Evolutionary conservation across 2,113 vertebrate species (phyloP), one percentile per base, ranked within the genome.

Genomic region (Rhadina sibilatrix): DNA sequence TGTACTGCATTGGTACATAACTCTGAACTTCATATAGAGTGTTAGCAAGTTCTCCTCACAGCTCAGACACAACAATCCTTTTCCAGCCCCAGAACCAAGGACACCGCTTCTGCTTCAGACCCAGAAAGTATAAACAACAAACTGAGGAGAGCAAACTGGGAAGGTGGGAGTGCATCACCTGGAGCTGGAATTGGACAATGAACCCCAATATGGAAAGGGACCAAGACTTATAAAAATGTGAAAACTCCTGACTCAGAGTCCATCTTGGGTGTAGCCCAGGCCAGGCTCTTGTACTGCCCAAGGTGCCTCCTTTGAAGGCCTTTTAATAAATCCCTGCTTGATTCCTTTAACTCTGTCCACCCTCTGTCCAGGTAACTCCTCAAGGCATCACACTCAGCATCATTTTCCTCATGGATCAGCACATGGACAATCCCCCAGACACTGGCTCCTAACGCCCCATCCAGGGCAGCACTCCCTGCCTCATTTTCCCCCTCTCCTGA

Each of bases 361-460:
- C 60, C 60, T 40, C 8, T 40, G 12, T 14, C 30, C 35, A 11
- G 59, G n/a, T 2, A 27, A 5, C 15, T 15, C 25, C 60, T 13
- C 59, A 18, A 27, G 35, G 59, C 24, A 38, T 60, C 59, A 37
- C 24, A 27, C 37, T 25, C 6, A 2, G 42, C 72, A 59, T 46
- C 1, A 0, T 2, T 15, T 37, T 68, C 71, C 68, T 64, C 63
- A 0, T 1, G 24, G 76, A 78, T 38, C 12, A 5, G 19, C 46
- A 24, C 4, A 0, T 0, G 15, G 15, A 56, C 4, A 2, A 10
- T 28, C 15, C 25, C 27, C 50, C 57, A 38, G 28, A 19, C 11
- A 27, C 25, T 0, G 0, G 1, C 3, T 31, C 23, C 56, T 15
- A 14, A 31, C 0, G 2, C 52, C 60, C 56, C 30, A 0, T 3